Percentiles rank a stretch among this genome's conserved stretches.
Conservation (phyloP, 2,113 vertebrate species). For the Scolopax mira region DNA sequence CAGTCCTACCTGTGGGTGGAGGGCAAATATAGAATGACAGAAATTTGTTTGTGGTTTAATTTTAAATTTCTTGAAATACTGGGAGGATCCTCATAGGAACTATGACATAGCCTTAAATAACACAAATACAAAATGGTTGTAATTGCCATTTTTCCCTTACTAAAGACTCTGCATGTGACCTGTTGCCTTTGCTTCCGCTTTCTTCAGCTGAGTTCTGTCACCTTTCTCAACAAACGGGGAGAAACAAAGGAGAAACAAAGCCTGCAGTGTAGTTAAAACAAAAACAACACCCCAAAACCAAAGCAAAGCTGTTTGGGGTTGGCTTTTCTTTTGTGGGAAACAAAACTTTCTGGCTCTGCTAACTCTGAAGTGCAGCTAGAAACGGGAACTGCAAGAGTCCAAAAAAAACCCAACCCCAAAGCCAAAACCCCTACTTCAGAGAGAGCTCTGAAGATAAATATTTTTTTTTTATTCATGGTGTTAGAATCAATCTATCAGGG, state of each 20-base stretch:
- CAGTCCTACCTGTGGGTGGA: neutral
- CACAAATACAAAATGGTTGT: neutral
- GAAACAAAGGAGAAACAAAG: neutral
- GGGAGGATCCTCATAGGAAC: neutral
- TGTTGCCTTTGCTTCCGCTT: neutral
- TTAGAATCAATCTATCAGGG: neutral
- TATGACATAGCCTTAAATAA: neutral
- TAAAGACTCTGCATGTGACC: neutral
- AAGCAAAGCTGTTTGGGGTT: no score
- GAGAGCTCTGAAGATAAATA: neutral
- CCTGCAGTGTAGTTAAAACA: neutral
- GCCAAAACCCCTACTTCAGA: neutral
- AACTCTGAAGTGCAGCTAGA: neutral
- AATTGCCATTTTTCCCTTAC: neutral
- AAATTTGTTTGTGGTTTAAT: neutral
- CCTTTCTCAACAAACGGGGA: neutral
- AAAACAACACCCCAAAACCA: rapidly evolving
- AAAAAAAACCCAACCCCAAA: neutral
- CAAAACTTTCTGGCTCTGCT: neutral
- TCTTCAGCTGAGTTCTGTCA: neutral
- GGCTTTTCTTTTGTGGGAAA: neutral
- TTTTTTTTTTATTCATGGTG: neutral
- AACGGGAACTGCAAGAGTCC: neutral
- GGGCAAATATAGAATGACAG: neutral
- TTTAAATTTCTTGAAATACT: neutral